Percentiles rank a stretch among this genome's conserved stretches.
Evolutionary conservation across 92 coral and sea anemone genomes (phyloP).

Genomic region (Chrysogorgia sp.): DNA sequence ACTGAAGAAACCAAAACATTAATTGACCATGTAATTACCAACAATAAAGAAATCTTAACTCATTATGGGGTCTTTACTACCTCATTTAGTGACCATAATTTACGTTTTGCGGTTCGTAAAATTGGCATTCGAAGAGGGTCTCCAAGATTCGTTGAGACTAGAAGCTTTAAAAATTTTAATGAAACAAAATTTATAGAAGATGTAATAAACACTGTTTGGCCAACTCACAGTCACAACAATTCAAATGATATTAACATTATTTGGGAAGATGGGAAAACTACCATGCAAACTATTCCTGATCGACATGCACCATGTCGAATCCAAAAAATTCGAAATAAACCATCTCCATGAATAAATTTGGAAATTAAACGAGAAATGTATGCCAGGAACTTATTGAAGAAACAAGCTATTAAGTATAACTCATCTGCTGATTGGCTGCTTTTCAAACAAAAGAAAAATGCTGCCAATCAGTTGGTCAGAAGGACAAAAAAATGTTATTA

Average conservation of each 20-base stretch:
- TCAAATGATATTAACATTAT: slow-evolving; percentile 49
- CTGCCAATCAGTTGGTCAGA: slow-evolving; percentile 27
- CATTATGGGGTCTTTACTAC: slow-evolving; percentile 27
- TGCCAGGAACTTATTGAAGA: slow-evolving; percentile 43
- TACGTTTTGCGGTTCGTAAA: slow-evolving; percentile 47
- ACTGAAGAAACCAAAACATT: too few species aligned
- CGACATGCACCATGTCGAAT: slow-evolving; percentile 60
- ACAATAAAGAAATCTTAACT: too few species aligned
- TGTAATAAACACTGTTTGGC: slow-evolving; percentile 29
- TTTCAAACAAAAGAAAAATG: slow-evolving; percentile 35
- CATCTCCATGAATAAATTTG: slow-evolving; percentile 46
- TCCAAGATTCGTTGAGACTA: slow-evolving; percentile 20
- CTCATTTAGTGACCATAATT: slow-evolving; percentile 47
- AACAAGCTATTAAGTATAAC: slow-evolving; percentile 45
- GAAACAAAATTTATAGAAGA: slow-evolving; percentile 28
- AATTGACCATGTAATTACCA: too few species aligned
- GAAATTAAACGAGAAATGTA: slow-evolving; percentile 39
- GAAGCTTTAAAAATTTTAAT: slow-evolving; percentile 45
- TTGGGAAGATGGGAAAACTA: slow-evolving; percentile 66
- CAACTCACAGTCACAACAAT: not conserved
- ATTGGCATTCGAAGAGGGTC: slow-evolving; percentile 28
- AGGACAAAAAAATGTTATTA: slow-evolving; percentile 19
- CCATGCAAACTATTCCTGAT: slow-evolving; percentile 29
- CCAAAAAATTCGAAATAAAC: slow-evolving; percentile 21
- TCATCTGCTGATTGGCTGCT: slow-evolving; percentile 40